Evolutionary conservation across 2,888 invertebrate species (phyloP), one percentile per base, ranked within the genome.

Genomic region (Leptarthrus brevirostris): DNA sequence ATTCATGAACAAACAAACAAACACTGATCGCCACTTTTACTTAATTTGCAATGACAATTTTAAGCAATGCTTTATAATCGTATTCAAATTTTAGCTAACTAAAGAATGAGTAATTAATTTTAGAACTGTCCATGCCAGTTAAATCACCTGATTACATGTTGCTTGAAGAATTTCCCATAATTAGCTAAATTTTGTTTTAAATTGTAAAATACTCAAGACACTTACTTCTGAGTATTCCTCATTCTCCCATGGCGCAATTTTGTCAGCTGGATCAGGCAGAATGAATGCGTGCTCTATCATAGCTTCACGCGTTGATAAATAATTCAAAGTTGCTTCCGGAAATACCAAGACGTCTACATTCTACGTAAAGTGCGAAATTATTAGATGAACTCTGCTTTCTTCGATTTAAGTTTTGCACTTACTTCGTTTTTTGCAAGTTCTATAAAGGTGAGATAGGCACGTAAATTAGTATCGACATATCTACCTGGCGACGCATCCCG

Each of bases 321-420:
- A 53, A 85, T 85, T 85, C 0, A 86, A 78, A 0, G 89, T 89
- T 77, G 87, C 81, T 82, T 95, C 94, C 0, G 95, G 94, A 80
- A 94, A 95, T 0, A 94, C 90, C 6, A 95, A 86, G 18, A 95
- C 91, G 78, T 94, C 92, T 0, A 89, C 89, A 74, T 86, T 30
- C 72, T 72, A 30, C 2, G 12, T 10, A 10, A 26, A 40, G 40
- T 40, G 40, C 12, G 12, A 52, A 34, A 8, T 12, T 8, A 40
- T 40, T 12, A 12, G 12, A 40, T 40, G 4, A 69, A 47, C 26
- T 30, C 10, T 16, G 49, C 6, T 8, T 10, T 16, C n/a, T n/a
- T n/a, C n/a, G n/a, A 12, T 26, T n/a, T 1, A 34, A 16, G 2
- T 12, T 8, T 10, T 40, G 4, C 52, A 53, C 20, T 40, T 22